These are phyloP conservation scores for Sciurus carolinensis DNA, from an alignment of 2,797 vertebrate species.

Conservation along the genomic window DNA sequence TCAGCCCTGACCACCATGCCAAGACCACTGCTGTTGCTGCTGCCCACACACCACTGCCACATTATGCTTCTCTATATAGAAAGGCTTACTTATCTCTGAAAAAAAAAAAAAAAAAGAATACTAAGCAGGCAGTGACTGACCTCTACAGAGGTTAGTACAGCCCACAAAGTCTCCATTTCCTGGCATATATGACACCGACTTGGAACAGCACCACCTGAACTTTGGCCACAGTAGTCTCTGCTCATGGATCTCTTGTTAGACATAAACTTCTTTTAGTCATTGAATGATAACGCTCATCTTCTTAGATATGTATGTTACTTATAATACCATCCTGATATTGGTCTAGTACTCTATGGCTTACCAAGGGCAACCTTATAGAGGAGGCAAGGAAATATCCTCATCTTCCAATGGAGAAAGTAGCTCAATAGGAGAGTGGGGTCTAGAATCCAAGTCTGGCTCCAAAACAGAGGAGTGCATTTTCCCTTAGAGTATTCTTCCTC, in stretches of 20 bases:
- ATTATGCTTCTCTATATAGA: conserved; percentile 79
- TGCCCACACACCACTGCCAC: accelerated
- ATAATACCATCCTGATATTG: neutral
- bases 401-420: neutral
- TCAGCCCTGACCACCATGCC: accelerated
- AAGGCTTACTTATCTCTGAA: conserved; percentile 82
- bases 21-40: neutral
- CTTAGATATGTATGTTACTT: neutral
- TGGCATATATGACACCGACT: neutral
- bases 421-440: neutral
- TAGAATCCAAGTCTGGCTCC: neutral
- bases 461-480: neutral
- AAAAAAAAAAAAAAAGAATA: too few species aligned
- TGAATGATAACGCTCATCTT: neutral
- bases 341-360: neutral
- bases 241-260: neutral
- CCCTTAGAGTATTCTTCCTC: neutral
- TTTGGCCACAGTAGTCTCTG: neutral
- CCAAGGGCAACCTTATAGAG: neutral
- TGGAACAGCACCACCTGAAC: neutral
- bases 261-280: neutral
- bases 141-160: neutral
- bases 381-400: neutral
- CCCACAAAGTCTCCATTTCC: neutral
- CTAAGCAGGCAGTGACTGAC: neutral